These are phyloP conservation scores for Petrocephalus schoutedeni DNA, from an alignment of 2,797 vertebrate species.

Conservation along the genomic window DNA sequence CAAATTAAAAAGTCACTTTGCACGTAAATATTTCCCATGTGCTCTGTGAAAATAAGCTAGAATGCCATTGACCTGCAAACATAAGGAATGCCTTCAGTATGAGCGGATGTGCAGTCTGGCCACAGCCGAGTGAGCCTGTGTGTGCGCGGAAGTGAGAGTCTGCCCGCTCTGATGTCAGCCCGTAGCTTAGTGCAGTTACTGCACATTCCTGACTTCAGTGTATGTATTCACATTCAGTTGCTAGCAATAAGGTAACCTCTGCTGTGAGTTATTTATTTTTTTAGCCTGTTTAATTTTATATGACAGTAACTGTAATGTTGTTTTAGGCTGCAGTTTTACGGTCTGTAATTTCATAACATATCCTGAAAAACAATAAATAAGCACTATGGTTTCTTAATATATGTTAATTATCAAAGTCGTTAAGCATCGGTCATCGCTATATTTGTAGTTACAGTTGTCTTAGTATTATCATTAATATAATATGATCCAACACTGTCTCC, in stretches of 20 bases:
- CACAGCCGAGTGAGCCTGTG: conserved; percentile 27
- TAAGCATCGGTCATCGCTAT: background rate
- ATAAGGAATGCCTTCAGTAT: conserved; percentile 22
- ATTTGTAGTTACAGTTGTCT: background rate
- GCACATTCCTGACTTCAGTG: conserved; percentile 23
- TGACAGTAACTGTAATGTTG: background rate
- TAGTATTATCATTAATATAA: background rate
- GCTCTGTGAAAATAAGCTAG: background rate
- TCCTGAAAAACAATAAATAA: conserved; percentile 11
- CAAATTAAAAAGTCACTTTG: background rate
- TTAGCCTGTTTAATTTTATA: conserved; percentile 25
- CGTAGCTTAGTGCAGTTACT: conserved; percentile 10
- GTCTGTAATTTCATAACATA: conserved; percentile 25
- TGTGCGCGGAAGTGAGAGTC: conserved; percentile 18
- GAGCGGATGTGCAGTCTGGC: conserved; percentile 6
- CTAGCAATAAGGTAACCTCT: background rate
- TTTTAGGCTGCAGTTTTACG: background rate
- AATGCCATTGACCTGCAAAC: conserved; percentile 13
- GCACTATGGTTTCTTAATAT: conserved; percentile 18
- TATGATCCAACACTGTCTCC: conserved; percentile 4
- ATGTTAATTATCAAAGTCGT: background rate
- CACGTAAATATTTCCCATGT: background rate
- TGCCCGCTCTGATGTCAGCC: conserved; percentile 23
- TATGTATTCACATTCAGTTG: conserved; percentile 15
- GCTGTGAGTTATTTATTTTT: conserved; percentile 21